Percentiles rank a stretch among this genome's conserved stretches.
Conservation (phyloP, 2,888 invertebrate genomes). For the Lacanobia wlatinum region DNA sequence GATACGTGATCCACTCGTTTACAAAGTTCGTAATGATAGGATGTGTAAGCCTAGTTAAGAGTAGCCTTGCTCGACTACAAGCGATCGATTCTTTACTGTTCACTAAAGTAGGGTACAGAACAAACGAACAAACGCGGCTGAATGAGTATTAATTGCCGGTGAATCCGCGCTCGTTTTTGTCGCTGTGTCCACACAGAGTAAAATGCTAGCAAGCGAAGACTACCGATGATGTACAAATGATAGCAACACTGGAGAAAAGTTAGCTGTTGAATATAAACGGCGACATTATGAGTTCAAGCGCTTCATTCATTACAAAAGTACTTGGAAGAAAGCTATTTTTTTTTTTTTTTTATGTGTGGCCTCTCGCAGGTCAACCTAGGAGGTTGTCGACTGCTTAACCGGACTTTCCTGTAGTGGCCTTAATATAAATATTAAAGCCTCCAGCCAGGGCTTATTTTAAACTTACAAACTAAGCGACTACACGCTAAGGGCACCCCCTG, state of each 20-base stretch:
- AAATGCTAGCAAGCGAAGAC: no score
- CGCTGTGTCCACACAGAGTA: neutral
- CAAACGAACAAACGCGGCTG: neutral
- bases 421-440: no score
- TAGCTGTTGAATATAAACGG: neutral
- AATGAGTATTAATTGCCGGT: neutral
- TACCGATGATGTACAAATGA: neutral
- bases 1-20: neutral
- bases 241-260: neutral
- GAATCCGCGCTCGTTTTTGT: neutral
- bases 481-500: no score
- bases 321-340: no score
- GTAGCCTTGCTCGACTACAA: neutral
- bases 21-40: neutral
- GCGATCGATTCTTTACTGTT: neutral
- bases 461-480: no score
- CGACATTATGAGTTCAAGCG: neutral
- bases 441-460: no score
- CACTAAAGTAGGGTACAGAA: neutral
- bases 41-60: neutral
- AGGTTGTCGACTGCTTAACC: no score
- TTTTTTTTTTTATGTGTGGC: no score
- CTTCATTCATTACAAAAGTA: no score
- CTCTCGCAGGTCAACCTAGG: no score
- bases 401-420: no score